Evolutionary conservation across 2,888 invertebrate genomes (phyloP).

Genomic region (Apoda limacodes): DNA sequence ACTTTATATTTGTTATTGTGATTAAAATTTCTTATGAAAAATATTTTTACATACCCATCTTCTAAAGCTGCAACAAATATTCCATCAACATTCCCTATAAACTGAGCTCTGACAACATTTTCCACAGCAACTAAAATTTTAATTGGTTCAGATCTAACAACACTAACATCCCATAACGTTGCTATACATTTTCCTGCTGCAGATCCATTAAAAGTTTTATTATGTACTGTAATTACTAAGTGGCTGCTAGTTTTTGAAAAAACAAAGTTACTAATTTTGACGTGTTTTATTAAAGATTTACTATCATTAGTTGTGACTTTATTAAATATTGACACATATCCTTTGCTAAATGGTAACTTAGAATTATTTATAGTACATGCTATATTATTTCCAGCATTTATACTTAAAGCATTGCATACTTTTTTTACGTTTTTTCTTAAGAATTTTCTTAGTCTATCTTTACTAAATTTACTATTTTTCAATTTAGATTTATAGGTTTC

Average conservation of each 20-base stretch:
- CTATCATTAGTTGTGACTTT: constrained; percentile 28
- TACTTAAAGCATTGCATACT: constrained; percentile 36
- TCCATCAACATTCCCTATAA: constrained; percentile 42
- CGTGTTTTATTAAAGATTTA: constrained; percentile 27
- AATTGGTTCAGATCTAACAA: constrained; percentile 36
- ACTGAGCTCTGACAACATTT: constrained; percentile 36
- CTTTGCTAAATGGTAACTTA: constrained; percentile 47
- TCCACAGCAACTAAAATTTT: constrained; percentile 47
- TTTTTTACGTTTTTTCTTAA: constrained; percentile 42
- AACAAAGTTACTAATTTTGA: constrained; percentile 33
- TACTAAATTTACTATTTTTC: constrained; percentile 34
- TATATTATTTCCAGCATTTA: constrained; percentile 32
- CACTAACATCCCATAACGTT: constrained; percentile 52
- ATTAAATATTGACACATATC: constrained; percentile 32
- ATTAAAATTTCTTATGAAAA: constrained; percentile 2
- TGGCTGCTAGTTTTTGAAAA: constrained; percentile 43
- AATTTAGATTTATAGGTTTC: constrained; percentile 40
- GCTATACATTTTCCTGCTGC: constrained; percentile 30
- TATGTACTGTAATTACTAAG: constrained; percentile 44
- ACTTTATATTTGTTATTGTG: neutral
- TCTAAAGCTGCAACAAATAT: constrained; percentile 46
- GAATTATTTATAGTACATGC: constrained; percentile 28
- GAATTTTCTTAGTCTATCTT: constrained; percentile 36
- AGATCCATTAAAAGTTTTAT: constrained; percentile 21
- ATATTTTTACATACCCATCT: constrained; percentile 40